Evolutionary conservation across 2,888 invertebrate genomes (phyloP).

Genomic region (Lydus trimaculatus): DNA sequence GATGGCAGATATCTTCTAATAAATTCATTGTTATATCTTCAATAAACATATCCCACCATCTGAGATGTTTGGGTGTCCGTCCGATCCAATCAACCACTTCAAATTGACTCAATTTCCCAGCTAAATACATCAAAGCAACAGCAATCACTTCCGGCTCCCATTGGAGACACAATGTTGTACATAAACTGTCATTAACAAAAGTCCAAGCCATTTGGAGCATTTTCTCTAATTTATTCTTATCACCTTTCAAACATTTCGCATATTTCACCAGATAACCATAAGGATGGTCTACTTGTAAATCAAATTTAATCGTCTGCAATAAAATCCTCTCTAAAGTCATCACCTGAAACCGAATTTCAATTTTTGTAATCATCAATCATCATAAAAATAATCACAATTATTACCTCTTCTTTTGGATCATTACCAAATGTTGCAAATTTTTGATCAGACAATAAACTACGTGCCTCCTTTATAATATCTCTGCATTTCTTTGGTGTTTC

Average conservation of each 20-base stretch:
- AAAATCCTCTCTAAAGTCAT: conserved; percentile 97
- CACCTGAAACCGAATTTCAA: conserved; percentile 43
- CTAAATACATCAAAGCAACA: conserved; percentile 95
- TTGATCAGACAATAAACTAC: conserved; percentile 78
- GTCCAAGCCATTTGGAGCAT: conserved; percentile 99
- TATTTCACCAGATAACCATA: conserved; percentile 93
- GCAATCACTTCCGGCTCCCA: conserved; percentile 99
- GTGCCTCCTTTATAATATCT: conserved; percentile 93
- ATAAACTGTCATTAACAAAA: conserved; percentile 97
- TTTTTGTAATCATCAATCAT: background rate
- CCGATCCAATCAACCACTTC: conserved; percentile 94
- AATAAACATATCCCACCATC: conserved; percentile 99
- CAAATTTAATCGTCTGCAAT: conserved; percentile 98
- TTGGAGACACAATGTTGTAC: conserved; percentile 94
- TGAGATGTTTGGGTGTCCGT: conserved; percentile 73
- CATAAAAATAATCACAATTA: background rate
- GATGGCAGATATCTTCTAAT: conserved; percentile 97
- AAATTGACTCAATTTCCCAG: conserved; percentile 94
- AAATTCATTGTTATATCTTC: conserved; percentile 94
- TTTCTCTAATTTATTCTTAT: conserved; percentile 90
- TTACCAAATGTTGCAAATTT: conserved; percentile 92
- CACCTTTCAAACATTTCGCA: conserved; percentile 92
- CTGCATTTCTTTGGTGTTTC: conserved; percentile 99
- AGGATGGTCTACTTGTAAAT: conserved; percentile 97
- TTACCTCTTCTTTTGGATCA: conserved; percentile 87